phyloP scores from a whole-genome alignment of 2,888 invertebrate species.

The Xestia xanthographa region DNA sequence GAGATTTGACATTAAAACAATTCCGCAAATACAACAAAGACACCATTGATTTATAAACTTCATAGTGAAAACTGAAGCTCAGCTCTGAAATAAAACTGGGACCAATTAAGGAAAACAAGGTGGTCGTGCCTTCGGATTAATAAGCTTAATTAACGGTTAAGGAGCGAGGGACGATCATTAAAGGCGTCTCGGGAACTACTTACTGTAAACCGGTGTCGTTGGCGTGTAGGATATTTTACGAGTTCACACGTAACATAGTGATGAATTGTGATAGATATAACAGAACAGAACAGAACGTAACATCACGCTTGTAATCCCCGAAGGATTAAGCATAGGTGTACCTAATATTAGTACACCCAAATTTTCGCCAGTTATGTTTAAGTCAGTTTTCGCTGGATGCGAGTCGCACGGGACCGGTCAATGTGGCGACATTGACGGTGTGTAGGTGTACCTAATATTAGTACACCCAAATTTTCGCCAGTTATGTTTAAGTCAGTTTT shows the following conservation, averaged over 20 bases:
- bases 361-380: too few relatives aligned
- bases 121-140: slow-evolving; percentile 87
- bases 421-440: too few relatives aligned
- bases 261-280: not conserved
- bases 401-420: too few relatives aligned
- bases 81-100: slow-evolving; percentile 86
- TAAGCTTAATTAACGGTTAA: slow-evolving; percentile 88
- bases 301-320: too few relatives aligned
- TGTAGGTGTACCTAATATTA: too few relatives aligned
- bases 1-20: not conserved
- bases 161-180: slow-evolving; percentile 82
- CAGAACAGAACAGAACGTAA: too few relatives aligned
- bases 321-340: too few relatives aligned
- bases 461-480: too few relatives aligned
- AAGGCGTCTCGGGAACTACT: slow-evolving; percentile 75
- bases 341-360: too few relatives aligned
- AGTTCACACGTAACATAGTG: slow-evolving; percentile 15
- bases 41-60: slow-evolving; percentile 75
- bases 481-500: too few relatives aligned
- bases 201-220: slow-evolving; percentile 73
- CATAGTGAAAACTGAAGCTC: slow-evolving; percentile 82
- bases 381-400: too few relatives aligned
- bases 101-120: slow-evolving; percentile 89
- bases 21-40: slow-evolving; percentile 12
- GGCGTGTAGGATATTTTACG: slow-evolving; percentile 54